A percentile compares a stretch with the other conserved stretches of the same genome.
Evolutionary conservation across 2,888 invertebrate species (phyloP).

Genomic region (Laothoe populi): DNA sequence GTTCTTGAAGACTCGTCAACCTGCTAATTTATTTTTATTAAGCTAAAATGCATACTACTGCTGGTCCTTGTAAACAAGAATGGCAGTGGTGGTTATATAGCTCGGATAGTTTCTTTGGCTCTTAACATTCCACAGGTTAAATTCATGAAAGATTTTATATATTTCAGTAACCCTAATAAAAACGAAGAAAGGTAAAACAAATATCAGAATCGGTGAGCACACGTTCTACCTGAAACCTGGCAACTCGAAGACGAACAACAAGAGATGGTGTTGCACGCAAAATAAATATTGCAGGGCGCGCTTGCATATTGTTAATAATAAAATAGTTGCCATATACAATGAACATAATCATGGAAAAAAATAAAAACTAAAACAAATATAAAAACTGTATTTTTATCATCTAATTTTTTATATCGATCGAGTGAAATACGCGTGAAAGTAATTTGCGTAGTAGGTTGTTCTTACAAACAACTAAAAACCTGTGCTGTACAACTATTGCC

Average conservation of each 20-base stretch:
- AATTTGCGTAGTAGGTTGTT: too few species aligned
- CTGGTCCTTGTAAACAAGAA: neutral
- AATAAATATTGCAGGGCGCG: conserved; percentile 68
- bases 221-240: conserved; percentile 66
- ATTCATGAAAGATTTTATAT: neutral
- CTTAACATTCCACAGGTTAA: neutral
- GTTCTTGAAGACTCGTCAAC: too few species aligned
- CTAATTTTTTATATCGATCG: neutral
- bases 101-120: neutral
- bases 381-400: neutral
- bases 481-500: too few species aligned
- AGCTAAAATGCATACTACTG: too few species aligned
- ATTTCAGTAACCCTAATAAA: conserved; percentile 63
- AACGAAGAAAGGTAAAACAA: conserved; percentile 63
- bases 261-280: conserved; percentile 64
- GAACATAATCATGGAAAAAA: conserved; percentile 69
- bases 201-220: conserved; percentile 63
- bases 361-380: conserved; percentile 38
- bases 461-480: too few species aligned
- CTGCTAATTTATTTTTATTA: too few species aligned
- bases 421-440: neutral
- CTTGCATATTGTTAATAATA: conserved; percentile 60
- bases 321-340: conserved; percentile 65
- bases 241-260: conserved; percentile 49
- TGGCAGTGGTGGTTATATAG: too few species aligned